A percentile compares a stretch with the other conserved stretches of the same genome.
Conservation (phyloP, 2,113 vertebrate genomes). For the Stegostoma tigrinum region DNA sequence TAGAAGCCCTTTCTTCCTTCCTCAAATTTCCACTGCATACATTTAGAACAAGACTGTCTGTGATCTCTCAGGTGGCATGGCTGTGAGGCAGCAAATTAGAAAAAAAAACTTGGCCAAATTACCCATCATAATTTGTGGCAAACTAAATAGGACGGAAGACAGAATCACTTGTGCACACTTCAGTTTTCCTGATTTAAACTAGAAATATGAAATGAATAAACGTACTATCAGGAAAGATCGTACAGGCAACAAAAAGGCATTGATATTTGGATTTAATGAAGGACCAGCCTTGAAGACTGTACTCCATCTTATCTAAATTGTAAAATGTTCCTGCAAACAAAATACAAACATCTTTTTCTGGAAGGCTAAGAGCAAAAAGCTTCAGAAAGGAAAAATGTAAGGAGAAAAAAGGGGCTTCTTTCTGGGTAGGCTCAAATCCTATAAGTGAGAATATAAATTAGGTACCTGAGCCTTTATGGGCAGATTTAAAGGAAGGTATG, state of each 20-base stretch:
- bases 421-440: no score
- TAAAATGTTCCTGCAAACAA: background rate
- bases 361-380: background rate
- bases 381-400: no score
- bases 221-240: background rate
- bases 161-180: background rate
- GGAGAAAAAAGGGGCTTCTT: no score
- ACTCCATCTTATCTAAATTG: no score
- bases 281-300: no score
- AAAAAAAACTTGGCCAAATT: background rate
- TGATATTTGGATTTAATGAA: no score
- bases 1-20: background rate
- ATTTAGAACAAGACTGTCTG: no score
- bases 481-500: no score
- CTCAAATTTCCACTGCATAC: background rate
- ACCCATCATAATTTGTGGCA: background rate
- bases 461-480: no score
- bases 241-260: background rate
- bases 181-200: background rate
- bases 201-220: background rate
- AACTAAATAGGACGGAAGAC: background rate
- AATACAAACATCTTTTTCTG: background rate
- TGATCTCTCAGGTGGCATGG: background rate
- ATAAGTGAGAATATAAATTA: no score
- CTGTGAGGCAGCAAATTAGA: background rate